These are phyloP conservation scores for Zaprionus bogoriensis DNA, from an alignment of 2,888 invertebrate genomes.

Conservation along the genomic window DNA sequence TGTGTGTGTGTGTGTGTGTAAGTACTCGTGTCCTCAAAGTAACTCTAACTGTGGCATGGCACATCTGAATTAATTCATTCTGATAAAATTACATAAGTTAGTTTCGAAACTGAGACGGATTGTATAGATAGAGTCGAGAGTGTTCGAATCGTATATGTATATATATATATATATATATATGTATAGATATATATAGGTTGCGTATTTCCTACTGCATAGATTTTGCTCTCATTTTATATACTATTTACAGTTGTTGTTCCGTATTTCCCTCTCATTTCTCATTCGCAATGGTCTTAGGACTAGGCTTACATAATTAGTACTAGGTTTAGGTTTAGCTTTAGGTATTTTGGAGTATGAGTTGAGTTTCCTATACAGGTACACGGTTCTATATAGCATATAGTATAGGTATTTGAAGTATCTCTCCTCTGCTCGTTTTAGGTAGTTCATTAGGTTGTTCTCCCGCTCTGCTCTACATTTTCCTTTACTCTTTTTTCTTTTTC, in stretches of 20 bases:
- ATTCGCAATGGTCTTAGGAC: conserved; percentile 15
- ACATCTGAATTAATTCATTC: conserved; percentile 69
- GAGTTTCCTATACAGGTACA: conserved; percentile 58
- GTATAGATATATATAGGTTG: conserved; percentile 18
- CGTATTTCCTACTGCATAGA: conserved; percentile 24
- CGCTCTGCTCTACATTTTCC: not conserved
- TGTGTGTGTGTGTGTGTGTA: no score
- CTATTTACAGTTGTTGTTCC: conserved; percentile 37
- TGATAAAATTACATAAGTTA: conserved; percentile 31
- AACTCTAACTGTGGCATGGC: conserved; percentile 70
- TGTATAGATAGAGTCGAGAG: conserved; percentile 4
- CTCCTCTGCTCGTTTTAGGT: conserved; percentile 28
- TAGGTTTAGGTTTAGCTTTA: conserved; percentile 39
- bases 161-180: conserved; percentile 10
- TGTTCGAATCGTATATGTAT: conserved; percentile 13
- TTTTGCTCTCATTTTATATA: conserved; percentile 18
- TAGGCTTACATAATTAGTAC: conserved; percentile 30
- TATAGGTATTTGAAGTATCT: conserved; percentile 26
- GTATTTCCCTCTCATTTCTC: conserved; percentile 1
- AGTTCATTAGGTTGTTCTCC: conserved; percentile 15
- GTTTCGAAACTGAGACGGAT: conserved; percentile 54
- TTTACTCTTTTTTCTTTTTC: conserved; percentile 3
- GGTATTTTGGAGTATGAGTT: conserved; percentile 48
- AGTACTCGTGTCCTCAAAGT: conserved; percentile 26
- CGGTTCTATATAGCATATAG: conserved; percentile 19